These are phyloP conservation scores for Scyliorhinus canicula DNA, from an alignment of 2,797 vertebrate species.

Conservation along the genomic window DNA sequence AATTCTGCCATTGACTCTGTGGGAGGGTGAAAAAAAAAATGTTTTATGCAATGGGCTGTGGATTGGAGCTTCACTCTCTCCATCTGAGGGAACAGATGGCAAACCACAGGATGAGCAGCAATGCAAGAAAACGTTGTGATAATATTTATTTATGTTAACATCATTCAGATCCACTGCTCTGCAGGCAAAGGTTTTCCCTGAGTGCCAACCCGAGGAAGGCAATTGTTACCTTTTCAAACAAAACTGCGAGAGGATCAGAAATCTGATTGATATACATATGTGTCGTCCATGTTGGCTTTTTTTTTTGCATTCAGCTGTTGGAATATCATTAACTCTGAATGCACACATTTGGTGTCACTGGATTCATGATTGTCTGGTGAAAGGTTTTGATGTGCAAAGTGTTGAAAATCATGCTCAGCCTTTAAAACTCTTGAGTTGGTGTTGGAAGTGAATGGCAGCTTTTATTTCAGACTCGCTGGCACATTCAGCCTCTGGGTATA, in stretches of 20 bases:
- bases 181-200: not conserved
- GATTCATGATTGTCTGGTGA: not conserved
- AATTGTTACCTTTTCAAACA: not conserved
- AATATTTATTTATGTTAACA: constrained; percentile 29
- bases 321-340: not conserved
- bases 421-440: not conserved
- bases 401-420: not conserved
- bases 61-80: not conserved
- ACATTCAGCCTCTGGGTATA: not conserved
- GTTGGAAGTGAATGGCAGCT: not conserved
- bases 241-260: no score
- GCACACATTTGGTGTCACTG: not conserved
- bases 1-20: not conserved
- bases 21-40: not conserved
- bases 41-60: not conserved
- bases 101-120: constrained; percentile 21
- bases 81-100: not conserved
- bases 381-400: not conserved
- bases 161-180: not conserved
- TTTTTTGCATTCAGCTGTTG: not conserved
- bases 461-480: not conserved
- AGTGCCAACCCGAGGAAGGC: not conserved
- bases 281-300: not conserved
- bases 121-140: constrained; percentile 9
- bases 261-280: not conserved